A percentile compares a stretch with the other conserved stretches of the same genome.
Evolutionary conservation across 2,113 vertebrate genomes (phyloP).

Genomic region (Cercopithecus mona): DNA sequence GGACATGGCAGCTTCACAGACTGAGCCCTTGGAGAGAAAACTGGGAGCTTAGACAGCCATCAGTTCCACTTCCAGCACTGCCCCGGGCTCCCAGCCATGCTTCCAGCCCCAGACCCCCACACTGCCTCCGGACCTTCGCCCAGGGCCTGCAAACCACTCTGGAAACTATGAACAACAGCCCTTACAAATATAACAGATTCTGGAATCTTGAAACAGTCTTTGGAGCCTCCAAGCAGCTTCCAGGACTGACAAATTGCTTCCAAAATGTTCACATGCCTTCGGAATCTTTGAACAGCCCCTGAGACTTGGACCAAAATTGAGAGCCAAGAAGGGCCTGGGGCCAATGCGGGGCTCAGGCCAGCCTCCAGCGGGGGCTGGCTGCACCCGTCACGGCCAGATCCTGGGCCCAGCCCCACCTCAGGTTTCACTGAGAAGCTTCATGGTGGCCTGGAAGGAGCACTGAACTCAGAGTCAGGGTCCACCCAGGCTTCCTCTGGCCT

Average conservation of each 20-base stretch:
- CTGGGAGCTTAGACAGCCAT: neutral
- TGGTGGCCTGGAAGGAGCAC: neutral
- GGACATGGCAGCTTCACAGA: neutral
- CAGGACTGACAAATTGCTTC: slow-evolving; percentile 65
- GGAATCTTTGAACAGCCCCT: slow-evolving; percentile 64
- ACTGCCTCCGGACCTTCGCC: neutral
- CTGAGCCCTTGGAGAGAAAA: neutral
- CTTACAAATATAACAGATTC: neutral
- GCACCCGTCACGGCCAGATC: neutral
- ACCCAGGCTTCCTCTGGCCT: neutral
- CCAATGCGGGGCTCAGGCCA: neutral
- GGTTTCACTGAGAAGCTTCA: neutral
- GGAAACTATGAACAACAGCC: slow-evolving; percentile 35
- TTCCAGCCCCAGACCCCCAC: neutral
- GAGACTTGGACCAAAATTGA: slow-evolving; percentile 39
- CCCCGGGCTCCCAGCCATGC: neutral
- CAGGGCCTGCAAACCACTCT: neutral
- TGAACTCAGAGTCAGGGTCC: neutral
- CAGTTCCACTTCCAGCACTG: neutral
- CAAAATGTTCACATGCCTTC: slow-evolving; percentile 65
- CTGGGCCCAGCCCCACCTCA: neutral
- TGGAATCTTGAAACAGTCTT: slow-evolving; percentile 48
- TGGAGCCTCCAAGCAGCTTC: slow-evolving; percentile 44
- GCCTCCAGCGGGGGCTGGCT: neutral
- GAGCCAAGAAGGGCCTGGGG: slow-evolving; percentile 1